phyloP scores from a whole-genome alignment of 2,797 vertebrate species.

The Thripadectes ignobilis region DNA sequence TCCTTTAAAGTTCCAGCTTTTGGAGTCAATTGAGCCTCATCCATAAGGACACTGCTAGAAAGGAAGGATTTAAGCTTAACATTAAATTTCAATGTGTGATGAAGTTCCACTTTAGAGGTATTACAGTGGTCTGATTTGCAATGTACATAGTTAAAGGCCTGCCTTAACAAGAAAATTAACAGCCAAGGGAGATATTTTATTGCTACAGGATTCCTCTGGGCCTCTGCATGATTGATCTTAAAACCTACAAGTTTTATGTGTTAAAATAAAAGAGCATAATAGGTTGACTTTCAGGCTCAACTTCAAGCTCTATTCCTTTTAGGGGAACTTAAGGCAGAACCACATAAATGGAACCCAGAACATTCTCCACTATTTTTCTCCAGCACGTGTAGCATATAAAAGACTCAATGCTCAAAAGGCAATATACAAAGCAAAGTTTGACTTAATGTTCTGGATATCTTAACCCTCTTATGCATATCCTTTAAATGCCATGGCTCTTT shows the following conservation, averaged over 20 bases:
- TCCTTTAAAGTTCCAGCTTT: not conserved
- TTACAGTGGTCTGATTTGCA: conserved; percentile 2
- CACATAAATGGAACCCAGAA: not conserved
- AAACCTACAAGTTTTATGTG: not conserved
- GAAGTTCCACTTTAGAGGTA: not conserved
- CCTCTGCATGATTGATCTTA: not conserved
- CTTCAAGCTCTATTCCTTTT: not conserved
- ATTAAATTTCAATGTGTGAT: not conserved
- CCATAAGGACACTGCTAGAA: not conserved
- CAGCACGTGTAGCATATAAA: not conserved
- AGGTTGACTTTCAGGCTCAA: not conserved
- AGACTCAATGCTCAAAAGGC: not conserved
- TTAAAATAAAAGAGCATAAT: not conserved
- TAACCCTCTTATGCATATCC: not conserved
- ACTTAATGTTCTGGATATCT: not conserved
- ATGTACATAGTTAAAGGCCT: not conserved
- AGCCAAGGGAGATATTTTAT: not conserved
- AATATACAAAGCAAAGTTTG: not conserved
- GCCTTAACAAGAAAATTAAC: conserved; percentile 9
- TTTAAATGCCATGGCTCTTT: not conserved
- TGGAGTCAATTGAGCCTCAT: not conserved
- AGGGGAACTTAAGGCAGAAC: not conserved
- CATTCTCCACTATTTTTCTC: not conserved
- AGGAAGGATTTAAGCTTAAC: not conserved
- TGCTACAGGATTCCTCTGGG: not conserved